Conservation (phyloP, 2,797 vertebrate genomes). For the Anomalospiza imberbis region DNA sequence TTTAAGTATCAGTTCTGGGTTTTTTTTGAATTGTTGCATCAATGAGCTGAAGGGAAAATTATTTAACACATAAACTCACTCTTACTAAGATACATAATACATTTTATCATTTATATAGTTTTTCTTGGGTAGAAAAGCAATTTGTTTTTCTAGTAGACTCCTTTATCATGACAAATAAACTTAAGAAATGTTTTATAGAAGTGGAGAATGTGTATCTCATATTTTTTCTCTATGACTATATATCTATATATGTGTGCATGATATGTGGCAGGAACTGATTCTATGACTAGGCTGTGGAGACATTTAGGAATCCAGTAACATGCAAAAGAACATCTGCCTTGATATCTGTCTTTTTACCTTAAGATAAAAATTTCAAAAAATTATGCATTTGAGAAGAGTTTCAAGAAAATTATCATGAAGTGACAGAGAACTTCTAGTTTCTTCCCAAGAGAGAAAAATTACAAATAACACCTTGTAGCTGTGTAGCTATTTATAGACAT, state of each 20-base stretch:
- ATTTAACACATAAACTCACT: not conserved
- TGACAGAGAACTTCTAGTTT: not conserved
- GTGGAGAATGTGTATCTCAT: not conserved
- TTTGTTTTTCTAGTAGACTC: not conserved
- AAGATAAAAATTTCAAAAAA: not conserved
- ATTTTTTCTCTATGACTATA: not conserved
- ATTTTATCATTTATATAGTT: not conserved
- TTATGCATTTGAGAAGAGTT: not conserved
- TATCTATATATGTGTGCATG: not conserved
- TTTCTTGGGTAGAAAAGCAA: not conserved
- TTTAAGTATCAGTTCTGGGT: not conserved
- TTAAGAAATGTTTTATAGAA: not conserved
- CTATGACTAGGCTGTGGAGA: not conserved
- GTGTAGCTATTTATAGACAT: conserved; percentile 25
- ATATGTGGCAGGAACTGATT: not conserved
- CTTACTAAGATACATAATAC: not conserved
- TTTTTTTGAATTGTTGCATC: not conserved
- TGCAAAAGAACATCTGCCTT: not conserved
- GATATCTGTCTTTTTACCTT: not conserved
- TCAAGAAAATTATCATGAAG: not conserved
- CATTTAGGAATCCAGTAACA: not conserved
- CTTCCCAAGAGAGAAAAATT: not conserved
- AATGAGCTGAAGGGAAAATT: not conserved
- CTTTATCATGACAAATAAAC: not conserved
- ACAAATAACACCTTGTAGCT: conserved; percentile 10